Percentiles rank a stretch among this genome's conserved stretches.
Evolutionary conservation across 2,888 invertebrate species (phyloP).

Genomic region (Magallana nippona): DNA sequence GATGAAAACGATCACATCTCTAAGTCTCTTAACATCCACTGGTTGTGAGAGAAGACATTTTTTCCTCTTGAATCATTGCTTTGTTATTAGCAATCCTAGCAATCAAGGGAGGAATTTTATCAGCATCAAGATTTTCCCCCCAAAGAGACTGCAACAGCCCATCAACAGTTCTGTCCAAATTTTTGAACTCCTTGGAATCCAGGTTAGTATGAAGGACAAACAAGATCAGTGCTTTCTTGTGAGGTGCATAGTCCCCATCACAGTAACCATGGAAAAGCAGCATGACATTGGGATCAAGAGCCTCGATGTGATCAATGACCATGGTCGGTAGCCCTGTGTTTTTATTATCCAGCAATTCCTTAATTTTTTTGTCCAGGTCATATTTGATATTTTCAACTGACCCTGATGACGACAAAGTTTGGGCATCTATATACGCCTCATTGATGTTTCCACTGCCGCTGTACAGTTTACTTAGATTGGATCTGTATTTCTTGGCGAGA

Average conservation of each 20-base stretch:
- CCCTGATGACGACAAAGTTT: conserved; percentile 33
- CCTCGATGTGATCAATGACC: conserved; percentile 69
- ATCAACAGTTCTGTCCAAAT: conserved; percentile 56
- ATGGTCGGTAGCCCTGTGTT: conserved; percentile 54
- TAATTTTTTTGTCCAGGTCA: conserved; percentile 65
- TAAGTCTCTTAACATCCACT: neutral
- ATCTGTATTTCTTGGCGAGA: conserved; percentile 60
- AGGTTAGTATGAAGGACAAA: conserved; percentile 62
- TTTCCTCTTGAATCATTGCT: conserved; percentile 62
- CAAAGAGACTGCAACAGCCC: conserved; percentile 59
- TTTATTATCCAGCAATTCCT: conserved; percentile 52
- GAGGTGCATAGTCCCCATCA: conserved; percentile 76
- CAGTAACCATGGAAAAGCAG: conserved; percentile 75
- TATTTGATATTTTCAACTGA: conserved; percentile 54
- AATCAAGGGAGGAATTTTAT: conserved; percentile 69
- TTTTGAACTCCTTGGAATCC: conserved; percentile 38
- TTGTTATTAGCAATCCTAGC: conserved; percentile 72
- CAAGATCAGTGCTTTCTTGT: conserved; percentile 69
- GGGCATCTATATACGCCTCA: conserved; percentile 49
- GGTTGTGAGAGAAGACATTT: neutral
- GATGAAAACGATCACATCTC: neutral
- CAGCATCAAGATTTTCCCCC: conserved; percentile 62
- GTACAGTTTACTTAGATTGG: conserved; percentile 48
- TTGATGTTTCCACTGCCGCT: conserved; percentile 35
- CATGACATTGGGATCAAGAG: conserved; percentile 64